Base-by-base conservation (phyloP, 2,888 invertebrate genomes). In the Oscheius sp. region DNA sequence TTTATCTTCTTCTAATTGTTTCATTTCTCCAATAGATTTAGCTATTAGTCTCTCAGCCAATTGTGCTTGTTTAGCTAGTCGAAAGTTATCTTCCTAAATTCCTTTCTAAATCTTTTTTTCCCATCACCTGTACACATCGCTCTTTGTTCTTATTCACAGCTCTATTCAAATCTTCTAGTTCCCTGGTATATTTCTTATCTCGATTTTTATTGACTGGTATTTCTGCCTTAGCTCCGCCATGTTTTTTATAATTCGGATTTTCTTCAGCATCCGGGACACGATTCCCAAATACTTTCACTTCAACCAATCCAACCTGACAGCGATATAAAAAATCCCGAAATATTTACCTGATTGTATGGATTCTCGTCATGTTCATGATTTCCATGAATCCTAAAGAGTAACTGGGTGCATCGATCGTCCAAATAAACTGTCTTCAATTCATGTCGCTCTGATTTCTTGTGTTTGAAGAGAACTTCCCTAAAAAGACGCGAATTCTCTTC, bases 401-500 rank as follows among this genome's bases (percentile, higher is more conserved):
- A 29, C 23, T 64, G 61, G 1, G 72, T 29, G 35, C 76, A 76
- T 23, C 41, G 72, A 58, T 81, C 81, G 68, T 83, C 80, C 45
- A 83, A 55, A 70, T 77, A 83, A n/a, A 83, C 76, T 23, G 77
- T 81, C 61, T 83, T 83, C 59, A 83, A 52, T 64, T 83, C 83
- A 49, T 80, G 78, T 46, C 80, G 80, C 25, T 70, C 63, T 25
- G 52, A 52, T 69, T 77, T 56, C 55, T 66, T 70, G 61, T 72
- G 73, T 73, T 83, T 74, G 61, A 75, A 81, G 41, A 64, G 69
- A 16, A 76, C 77, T 56, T 76, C 80, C 35, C 74, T 75, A 41
- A 21, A 66, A n/a, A n/a, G n/a, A n/a, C n/a, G 35, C 9, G 45
- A 45, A 45, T 45, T n/a, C n/a, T n/a, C n/a, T n/a, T n/a, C n/a